phyloP scores from a whole-genome alignment of 2,113 vertebrate genomes.

The Hydrochoerus hydrochaeris region DNA sequence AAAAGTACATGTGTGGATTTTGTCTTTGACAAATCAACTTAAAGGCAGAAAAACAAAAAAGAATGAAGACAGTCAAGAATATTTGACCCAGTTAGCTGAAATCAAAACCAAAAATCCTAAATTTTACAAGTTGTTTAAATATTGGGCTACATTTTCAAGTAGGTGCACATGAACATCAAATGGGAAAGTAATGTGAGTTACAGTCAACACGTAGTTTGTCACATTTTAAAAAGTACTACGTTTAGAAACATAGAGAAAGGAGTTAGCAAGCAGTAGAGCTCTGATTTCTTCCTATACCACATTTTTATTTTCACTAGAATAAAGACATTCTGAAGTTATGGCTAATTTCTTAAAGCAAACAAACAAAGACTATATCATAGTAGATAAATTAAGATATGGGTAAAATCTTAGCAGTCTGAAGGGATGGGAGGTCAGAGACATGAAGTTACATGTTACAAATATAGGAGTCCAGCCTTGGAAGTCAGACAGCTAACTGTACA shows the following conservation, averaged over 20 bases:
- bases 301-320: constrained; percentile 18
- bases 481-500: neutral
- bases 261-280: neutral
- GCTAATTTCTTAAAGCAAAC: constrained; percentile 26
- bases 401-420: neutral
- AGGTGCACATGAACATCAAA: neutral
- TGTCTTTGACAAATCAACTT: neutral
- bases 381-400: neutral
- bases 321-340: neutral
- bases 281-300: neutral
- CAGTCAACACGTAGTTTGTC: neutral
- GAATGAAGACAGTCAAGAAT: neutral
- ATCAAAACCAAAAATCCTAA: neutral
- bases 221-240: neutral
- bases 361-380: neutral
- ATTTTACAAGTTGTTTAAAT: neutral
- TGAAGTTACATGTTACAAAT: neutral
- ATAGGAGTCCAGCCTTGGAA: neutral
- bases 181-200: neutral
- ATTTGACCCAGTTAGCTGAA: neutral
- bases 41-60: neutral
- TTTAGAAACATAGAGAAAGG: neutral
- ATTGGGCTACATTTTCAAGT: neutral
- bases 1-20: neutral
- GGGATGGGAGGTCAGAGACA: neutral